Percentiles rank a stretch among this genome's conserved stretches.
phyloP scores from a whole-genome alignment of 2,888 invertebrate genomes.

The Catocala sponsa region DNA sequence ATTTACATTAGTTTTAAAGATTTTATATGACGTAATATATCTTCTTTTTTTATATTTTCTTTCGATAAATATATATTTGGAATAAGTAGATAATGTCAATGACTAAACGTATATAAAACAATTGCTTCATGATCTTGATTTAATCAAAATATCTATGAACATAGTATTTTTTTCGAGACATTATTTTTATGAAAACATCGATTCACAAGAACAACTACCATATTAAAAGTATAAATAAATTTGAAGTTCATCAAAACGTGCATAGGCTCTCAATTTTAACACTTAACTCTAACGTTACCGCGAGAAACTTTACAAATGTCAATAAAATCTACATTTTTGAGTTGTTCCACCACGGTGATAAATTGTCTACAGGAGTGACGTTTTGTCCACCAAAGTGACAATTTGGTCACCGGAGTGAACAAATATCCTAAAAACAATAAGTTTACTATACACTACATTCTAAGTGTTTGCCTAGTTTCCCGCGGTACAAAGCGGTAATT shows the following conservation, averaged over 20 bases:
- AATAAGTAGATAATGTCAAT: too few relatives aligned
- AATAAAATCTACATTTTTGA: too few relatives aligned
- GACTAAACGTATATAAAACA: too few relatives aligned
- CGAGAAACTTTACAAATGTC: conserved; percentile 12
- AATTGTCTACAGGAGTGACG: too few relatives aligned
- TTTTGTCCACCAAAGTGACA: too few relatives aligned
- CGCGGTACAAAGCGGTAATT: conserved; percentile 18
- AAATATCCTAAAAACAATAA: too few relatives aligned
- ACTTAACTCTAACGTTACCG: conserved; percentile 28
- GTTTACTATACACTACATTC: background rate
- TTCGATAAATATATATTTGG: too few relatives aligned
- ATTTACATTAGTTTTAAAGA: too few relatives aligned
- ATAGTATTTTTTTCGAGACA: conserved; percentile 18
- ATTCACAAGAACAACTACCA: conserved; percentile 35
- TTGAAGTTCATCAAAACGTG: conserved; percentile 35
- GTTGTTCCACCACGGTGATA: too few relatives aligned
- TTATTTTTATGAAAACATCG: conserved; percentile 24
- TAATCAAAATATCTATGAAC: conserved; percentile 29
- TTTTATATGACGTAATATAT: too few relatives aligned
- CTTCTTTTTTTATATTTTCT: too few relatives aligned
- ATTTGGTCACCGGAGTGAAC: too few relatives aligned
- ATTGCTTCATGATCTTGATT: background rate
- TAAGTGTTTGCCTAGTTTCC: conserved; percentile 8
- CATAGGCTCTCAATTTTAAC: conserved; percentile 39
- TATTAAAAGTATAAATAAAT: conserved; percentile 44